Base-by-base conservation (phyloP, 1,140 invertebrate genomes). In the Brachionus asplanchnoidis region DNA sequence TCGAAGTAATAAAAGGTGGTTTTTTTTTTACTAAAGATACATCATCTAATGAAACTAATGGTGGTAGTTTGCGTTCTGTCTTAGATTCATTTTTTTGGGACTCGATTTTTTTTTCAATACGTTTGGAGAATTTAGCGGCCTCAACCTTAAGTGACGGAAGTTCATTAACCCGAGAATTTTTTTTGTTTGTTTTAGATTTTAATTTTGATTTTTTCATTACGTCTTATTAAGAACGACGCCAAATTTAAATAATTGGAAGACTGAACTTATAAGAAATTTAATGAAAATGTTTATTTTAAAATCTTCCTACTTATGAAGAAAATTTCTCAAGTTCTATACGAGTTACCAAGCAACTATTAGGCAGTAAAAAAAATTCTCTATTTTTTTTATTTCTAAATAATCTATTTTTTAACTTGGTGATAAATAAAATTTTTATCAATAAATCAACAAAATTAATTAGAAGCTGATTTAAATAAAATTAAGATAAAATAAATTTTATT, bases 81-180 rank as follows among this genome's bases (percentile, higher is more conserved):
- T 42, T 42, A 11, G 12, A 5, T 26, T 77, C 44, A 20, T 50
- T 20, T 26, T 77, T 77, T 77, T 50, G 2, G 8, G 42, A 46
- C 14, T 77, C 42, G 11, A 77, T 77, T 23, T 73, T 73, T 70
- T 73, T 73, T 17, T 77, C 73, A 26, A 77, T 77, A 14, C 73
- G 42, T 26, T 77, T 77, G 7, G 40, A 44, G 12, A 77, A 77
- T 14, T 77, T 77, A 6, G 44, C 40, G 5, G 73, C 40, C 9
- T 50, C 73, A 5, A 77, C 73, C 23, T 77, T 77, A 14, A 77
- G 11, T 12, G 46, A 26, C 20, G 73, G 73, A 26, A 77, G 46
- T 50, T 77, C 42, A 20, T 14, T 26, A 9, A 77, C 4, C 42
- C 73, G 11, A 53, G 73, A 77, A 20, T 44, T 50, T 46, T 50